Conservation (phyloP, 2,888 invertebrate species). For the Lamproptera curius region DNA sequence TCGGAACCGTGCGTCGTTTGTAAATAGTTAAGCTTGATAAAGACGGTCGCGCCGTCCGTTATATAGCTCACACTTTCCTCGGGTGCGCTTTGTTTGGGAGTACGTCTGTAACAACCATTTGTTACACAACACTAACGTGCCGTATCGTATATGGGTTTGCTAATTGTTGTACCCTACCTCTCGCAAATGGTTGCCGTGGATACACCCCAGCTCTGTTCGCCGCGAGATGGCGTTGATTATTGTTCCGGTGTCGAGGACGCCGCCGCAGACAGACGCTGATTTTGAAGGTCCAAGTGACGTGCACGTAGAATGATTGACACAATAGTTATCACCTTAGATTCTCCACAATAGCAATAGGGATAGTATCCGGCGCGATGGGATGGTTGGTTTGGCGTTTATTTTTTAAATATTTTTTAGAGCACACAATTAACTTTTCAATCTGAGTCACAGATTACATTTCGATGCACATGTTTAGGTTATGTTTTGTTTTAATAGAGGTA, state of each 20-base stretch:
- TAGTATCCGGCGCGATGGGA: conserved; percentile 27
- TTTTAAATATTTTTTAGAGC: too few relatives aligned
- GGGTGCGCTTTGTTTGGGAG: conserved; percentile 21
- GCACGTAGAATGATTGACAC: conserved; percentile 52
- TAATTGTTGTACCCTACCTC: neutral
- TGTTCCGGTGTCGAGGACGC: neutral
- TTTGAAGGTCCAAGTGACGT: conserved; percentile 23
- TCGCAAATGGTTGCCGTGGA: conserved; percentile 11
- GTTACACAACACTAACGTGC: neutral
- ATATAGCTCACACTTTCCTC: conserved; percentile 28
- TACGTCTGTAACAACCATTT: conserved; percentile 28
- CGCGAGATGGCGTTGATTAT: neutral
- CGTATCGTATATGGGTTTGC: neutral
- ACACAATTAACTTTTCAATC: too few relatives aligned
- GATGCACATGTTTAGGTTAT: conserved; percentile 3
- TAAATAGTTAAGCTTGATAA: conserved; percentile 72
- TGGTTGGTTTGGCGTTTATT: conserved; percentile 11
- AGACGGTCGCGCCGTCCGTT: conserved; percentile 34
- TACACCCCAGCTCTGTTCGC: conserved; percentile 19
- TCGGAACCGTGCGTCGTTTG: conserved; percentile 73
- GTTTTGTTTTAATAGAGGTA: neutral
- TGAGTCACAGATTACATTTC: neutral
- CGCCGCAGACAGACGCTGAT: conserved; percentile 1
- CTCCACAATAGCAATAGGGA: conserved; percentile 58
- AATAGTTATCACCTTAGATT: conserved; percentile 52